A percentile compares a stretch with the other conserved stretches of the same genome.
These are phyloP conservation scores for Pseudococcus viburni DNA, from an alignment of 2,888 invertebrate genomes.

Conservation along the genomic window DNA sequence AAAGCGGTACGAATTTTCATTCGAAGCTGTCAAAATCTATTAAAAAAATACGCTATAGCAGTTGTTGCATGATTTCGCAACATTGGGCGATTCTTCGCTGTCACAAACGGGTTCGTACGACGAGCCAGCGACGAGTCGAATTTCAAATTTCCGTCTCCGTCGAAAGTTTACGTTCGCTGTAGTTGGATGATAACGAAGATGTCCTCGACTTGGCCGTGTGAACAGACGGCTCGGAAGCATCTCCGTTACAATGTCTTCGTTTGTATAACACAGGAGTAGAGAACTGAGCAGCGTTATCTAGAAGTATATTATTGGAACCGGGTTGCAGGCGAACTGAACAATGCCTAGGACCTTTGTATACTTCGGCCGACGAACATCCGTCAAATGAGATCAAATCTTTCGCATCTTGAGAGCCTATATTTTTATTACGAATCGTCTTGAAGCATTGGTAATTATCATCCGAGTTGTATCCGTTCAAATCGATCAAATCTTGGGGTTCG, in stretches of 20 bases:
- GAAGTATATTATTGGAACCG: constrained; percentile 84
- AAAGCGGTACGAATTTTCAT: not conserved
- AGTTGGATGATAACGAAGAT: constrained; percentile 52
- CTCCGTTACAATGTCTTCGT: constrained; percentile 68
- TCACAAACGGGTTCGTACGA: not conserved
- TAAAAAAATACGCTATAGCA: not conserved
- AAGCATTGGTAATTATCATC: constrained; percentile 63
- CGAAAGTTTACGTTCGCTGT: constrained; percentile 56
- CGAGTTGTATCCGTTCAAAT: constrained; percentile 63
- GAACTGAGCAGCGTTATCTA: constrained; percentile 78
- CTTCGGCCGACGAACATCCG: not conserved
- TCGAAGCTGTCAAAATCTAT: not conserved
- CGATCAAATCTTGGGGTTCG: constrained; percentile 65
- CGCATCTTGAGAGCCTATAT: not conserved
- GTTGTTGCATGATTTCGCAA: not conserved
- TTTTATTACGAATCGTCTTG: constrained; percentile 26
- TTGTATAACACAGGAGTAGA: constrained; percentile 81
- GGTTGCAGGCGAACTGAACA: constrained; percentile 84
- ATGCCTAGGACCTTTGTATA: constrained; percentile 77
- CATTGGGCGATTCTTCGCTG: not conserved
- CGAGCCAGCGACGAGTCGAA: not conserved
- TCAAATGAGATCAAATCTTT: constrained; percentile 64
- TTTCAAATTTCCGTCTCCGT: constrained; percentile 65
- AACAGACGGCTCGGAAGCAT: constrained; percentile 66
- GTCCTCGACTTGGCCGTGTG: constrained; percentile 51